A percentile compares a stretch with the other conserved stretches of the same genome.
Conservation (phyloP, 2,888 invertebrate species). For the Apocheima hispidaria region DNA sequence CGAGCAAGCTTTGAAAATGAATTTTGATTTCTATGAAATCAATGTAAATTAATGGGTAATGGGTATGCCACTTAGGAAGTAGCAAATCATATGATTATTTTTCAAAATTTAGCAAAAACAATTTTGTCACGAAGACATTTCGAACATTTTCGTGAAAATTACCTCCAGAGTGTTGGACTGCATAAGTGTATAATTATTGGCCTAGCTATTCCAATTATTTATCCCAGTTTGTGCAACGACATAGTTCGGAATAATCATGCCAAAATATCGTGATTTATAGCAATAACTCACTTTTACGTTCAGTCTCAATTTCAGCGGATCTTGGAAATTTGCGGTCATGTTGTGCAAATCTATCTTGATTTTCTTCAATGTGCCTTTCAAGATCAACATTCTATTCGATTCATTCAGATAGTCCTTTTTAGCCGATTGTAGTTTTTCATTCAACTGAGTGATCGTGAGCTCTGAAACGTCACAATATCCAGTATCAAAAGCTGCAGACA, state of each 20-base stretch:
- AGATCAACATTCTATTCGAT: conserved; percentile 85
- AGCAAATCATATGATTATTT: not conserved
- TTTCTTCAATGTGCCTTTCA: conserved; percentile 88
- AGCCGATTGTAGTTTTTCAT: conserved; percentile 91
- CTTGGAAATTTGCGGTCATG: conserved; percentile 92
- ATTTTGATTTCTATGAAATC: no score
- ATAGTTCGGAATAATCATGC: conserved; percentile 18
- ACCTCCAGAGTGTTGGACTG: not conserved
- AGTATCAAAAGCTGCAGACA: conserved; percentile 27
- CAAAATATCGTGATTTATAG: conserved; percentile 28
- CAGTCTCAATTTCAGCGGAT: conserved; percentile 88
- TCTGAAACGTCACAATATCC: conserved; percentile 76
- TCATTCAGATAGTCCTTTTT: conserved; percentile 90
- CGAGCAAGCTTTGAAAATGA: no score
- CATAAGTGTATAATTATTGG: not conserved
- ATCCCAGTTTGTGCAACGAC: conserved; percentile 19
- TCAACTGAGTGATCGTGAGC: conserved; percentile 90
- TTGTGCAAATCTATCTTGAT: conserved; percentile 94
- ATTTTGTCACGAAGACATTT: not conserved
- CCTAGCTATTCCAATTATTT: conserved; percentile 37
- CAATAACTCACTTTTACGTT: conserved; percentile 80
- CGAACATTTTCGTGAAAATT: not conserved
- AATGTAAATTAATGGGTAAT: no score
- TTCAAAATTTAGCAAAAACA: not conserved
- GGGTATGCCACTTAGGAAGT: not conserved